phyloP scores from a whole-genome alignment of 2,113 vertebrate species.

The Oncorhynchus nerka region DNA sequence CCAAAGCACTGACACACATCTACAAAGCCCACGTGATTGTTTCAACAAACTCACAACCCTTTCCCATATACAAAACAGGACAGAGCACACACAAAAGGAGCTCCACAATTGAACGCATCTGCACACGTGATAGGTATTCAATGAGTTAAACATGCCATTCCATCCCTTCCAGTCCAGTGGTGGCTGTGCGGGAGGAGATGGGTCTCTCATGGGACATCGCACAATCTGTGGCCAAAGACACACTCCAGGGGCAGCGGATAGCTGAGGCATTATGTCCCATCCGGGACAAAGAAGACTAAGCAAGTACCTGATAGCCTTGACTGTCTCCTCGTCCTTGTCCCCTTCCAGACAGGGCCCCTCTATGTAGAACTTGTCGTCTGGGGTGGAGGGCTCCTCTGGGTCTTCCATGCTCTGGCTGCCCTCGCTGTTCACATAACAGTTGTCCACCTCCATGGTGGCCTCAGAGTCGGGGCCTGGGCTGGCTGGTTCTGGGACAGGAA shows the following conservation, averaged over 20 bases:
- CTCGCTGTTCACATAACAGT: conserved; percentile 82
- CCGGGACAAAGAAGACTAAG: not conserved
- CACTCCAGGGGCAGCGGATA: not conserved
- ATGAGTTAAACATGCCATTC: not conserved
- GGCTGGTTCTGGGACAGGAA: conserved; percentile 75
- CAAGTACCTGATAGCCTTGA: conserved; percentile 82
- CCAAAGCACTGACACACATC: not conserved
- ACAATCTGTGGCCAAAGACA: not conserved
- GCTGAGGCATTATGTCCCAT: too few relatives aligned
- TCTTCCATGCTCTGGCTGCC: conserved; percentile 78
- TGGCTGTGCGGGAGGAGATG: too few relatives aligned
- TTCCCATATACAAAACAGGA: not conserved
- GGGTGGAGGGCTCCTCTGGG: conserved; percentile 80
- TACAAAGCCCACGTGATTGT: not conserved
- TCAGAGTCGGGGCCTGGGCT: conserved; percentile 84
- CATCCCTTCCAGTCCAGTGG: too few relatives aligned
- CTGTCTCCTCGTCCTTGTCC: conserved; percentile 82
- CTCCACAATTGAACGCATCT: not conserved
- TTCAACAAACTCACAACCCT: not conserved
- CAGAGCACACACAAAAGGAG: not conserved
- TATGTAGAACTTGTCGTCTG: conserved; percentile 86
- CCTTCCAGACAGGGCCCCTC: conserved; percentile 81
- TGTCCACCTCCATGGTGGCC: conserved; percentile 90
- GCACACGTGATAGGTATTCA: not conserved
- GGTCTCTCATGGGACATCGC: too few relatives aligned